Conservation (phyloP, 2,888 invertebrate genomes). For the Ectemnius continuus region DNA sequence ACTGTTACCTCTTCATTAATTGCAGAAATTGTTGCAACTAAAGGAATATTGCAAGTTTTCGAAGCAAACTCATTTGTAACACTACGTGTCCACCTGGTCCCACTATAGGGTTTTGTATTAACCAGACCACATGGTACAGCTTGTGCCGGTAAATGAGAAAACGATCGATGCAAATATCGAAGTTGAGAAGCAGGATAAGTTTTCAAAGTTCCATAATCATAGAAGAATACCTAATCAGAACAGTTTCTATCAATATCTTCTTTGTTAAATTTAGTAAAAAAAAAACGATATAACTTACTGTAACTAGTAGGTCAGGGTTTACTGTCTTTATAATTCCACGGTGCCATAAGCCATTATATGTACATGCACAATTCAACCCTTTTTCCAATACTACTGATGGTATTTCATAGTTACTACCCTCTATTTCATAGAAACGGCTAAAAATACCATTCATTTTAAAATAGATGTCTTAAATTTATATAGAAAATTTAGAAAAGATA, state of each 20-base stretch:
- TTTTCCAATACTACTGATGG: conserved; percentile 66
- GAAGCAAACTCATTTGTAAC: conserved; percentile 54
- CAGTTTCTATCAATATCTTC: conserved; percentile 18
- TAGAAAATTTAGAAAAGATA: not conserved
- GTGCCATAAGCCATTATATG: conserved; percentile 68
- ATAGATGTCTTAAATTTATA: not conserved
- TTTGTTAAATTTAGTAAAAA: too few species aligned
- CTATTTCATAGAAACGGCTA: conserved; percentile 62
- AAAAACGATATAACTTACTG: conserved; percentile 59
- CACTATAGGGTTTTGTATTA: conserved; percentile 62
- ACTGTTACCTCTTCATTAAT: conserved; percentile 61
- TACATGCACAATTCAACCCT: conserved; percentile 72
- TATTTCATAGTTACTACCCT: conserved; percentile 56
- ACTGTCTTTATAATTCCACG: conserved; percentile 69
- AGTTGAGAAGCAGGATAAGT: conserved; percentile 61
- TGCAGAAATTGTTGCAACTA: conserved; percentile 59
- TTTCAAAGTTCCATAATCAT: conserved; percentile 73
- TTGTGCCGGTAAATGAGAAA: conserved; percentile 69
- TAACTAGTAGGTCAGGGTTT: conserved; percentile 63
- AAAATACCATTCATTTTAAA: conserved; percentile 6
- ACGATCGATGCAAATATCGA: conserved; percentile 67
- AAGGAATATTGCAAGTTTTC: conserved; percentile 49
- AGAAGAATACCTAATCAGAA: conserved; percentile 69
- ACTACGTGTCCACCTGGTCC: conserved; percentile 58
- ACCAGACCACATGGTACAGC: conserved; percentile 72